Base-by-base conservation (phyloP, 2,888 invertebrate species). In the Apodemia zela region DNA sequence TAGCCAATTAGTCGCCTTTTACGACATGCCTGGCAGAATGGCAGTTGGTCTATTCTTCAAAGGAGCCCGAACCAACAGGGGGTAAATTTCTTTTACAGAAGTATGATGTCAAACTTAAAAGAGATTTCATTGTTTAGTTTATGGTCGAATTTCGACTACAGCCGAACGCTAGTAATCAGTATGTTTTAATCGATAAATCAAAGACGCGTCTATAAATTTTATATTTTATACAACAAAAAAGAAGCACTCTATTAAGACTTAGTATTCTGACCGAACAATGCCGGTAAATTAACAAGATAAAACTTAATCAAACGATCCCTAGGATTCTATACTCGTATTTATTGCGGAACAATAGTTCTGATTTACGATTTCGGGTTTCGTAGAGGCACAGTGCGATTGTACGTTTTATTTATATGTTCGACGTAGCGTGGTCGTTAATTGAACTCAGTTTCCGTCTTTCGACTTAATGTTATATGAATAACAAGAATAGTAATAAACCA, bases 311-410 rank as follows among this genome's bases (percentile, higher is more conserved):
- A 89, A 85, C 81, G 84, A 15, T 86, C 87, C 86, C 87, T 82
- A 81, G 88, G 84, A 87, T 84, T 88, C 89, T 82, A 87, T 85
- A 83, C 80, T 75, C 79, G 77, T 85, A 83, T 89, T 90, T 88
- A 89, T 87, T 87, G 84, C 80, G 79, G 78, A 83, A 88, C 89
- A 89, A 89, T 89, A 89, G 88, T 88, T 88, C 78, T 88, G 86
- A 89, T 90, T 89, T 90, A 89, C 82, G 87, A 80, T 79, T 82
- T 80, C 77, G 81, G 78, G 80, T 80, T 75, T 78, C 75, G 77
- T 76, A 74, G 72, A 72, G 75, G 75, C 80, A 73, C 78, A 72
- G 65, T 73, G 80, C 82, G 79, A 82, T 84, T 82, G 80, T 82
- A 76, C 72, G 67, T 76, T 78, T 83, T 87, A 85, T 84, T 85